phyloP scores from a whole-genome alignment of 2,888 invertebrate genomes.

The Caradrina clavipalpis region DNA sequence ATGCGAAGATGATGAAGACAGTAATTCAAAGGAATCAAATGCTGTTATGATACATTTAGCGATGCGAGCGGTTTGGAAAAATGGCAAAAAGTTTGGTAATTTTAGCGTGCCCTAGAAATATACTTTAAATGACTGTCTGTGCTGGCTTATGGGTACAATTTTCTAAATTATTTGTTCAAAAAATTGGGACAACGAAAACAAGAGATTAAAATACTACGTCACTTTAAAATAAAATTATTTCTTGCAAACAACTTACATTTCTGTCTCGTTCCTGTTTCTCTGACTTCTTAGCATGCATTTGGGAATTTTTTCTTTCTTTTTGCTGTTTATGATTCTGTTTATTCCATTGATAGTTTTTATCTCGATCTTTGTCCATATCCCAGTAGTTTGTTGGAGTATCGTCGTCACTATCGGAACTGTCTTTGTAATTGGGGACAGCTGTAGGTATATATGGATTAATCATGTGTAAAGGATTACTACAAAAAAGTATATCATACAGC shows the following conservation, averaged over 20 bases:
- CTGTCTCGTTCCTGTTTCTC: slow-evolving; percentile 85
- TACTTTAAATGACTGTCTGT: too few relatives aligned
- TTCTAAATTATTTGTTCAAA: too few relatives aligned
- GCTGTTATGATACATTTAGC: too few relatives aligned
- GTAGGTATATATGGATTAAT: slow-evolving; percentile 85
- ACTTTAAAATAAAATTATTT: too few relatives aligned
- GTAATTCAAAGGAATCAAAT: too few relatives aligned
- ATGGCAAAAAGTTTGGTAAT: too few relatives aligned
- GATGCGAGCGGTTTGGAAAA: too few relatives aligned
- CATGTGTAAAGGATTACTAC: slow-evolving; percentile 88
- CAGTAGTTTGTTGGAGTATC: slow-evolving; percentile 82
- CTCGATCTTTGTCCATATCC: slow-evolving; percentile 87
- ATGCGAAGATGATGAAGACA: too few relatives aligned
- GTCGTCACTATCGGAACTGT: slow-evolving; percentile 84
- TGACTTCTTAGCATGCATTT: slow-evolving; percentile 72
- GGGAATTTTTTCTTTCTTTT: slow-evolving; percentile 80
- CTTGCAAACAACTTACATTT: slow-evolving; percentile 82
- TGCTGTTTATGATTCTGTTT: slow-evolving; percentile 82
- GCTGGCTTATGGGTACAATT: too few relatives aligned
- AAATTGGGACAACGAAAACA: too few relatives aligned
- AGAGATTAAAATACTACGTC: too few relatives aligned
- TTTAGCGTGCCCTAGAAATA: too few relatives aligned
- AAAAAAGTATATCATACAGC: slow-evolving; percentile 91
- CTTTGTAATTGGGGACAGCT: slow-evolving; percentile 66
- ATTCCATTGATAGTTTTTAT: slow-evolving; percentile 89